These are phyloP conservation scores for Eumaeus atala DNA, from an alignment of 1,140 invertebrate genomes.

Conservation along the genomic window DNA sequence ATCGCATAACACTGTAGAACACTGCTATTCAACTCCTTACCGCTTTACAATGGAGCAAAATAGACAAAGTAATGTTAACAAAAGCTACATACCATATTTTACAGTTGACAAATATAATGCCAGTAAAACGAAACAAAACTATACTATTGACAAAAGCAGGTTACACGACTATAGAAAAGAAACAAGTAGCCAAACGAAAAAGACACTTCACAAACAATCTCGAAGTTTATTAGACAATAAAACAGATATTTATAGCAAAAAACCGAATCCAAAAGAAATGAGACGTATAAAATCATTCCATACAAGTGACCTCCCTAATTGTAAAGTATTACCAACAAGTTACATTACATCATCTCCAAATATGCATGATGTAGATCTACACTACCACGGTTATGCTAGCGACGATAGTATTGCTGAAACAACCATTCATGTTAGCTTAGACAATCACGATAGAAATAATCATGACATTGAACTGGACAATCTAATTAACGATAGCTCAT, in stretches of 20 bases:
- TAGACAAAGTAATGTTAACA: neutral
- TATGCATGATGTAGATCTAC: conserved; percentile 25
- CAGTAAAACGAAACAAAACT: neutral
- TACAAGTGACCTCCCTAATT: neutral
- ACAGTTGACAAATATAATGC: conserved; percentile 2
- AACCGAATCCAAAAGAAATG: neutral
- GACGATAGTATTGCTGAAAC: conserved; percentile 64
- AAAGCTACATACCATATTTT: neutral
- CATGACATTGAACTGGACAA: conserved; percentile 20
- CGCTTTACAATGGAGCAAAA: conserved; percentile 1
- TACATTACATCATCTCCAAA: neutral
- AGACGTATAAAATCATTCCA: conserved; percentile 1
- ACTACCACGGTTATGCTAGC: conserved; percentile 63
- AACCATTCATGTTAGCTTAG: conserved; percentile 41
- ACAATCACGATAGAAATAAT: conserved; percentile 37
- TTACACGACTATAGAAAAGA: neutral
- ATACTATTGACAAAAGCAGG: neutral
- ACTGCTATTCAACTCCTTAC: conserved; percentile 1
- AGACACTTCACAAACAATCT: conserved; percentile 3
- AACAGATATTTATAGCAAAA: neutral
- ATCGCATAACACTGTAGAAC: neutral
- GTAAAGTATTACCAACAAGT: neutral
- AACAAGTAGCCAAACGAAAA: neutral
- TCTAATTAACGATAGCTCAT: neutral
- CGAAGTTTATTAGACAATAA: neutral